Evolutionary conservation across 1,140 invertebrate genomes (phyloP).

Genomic region (Drosophila teissieri): DNA sequence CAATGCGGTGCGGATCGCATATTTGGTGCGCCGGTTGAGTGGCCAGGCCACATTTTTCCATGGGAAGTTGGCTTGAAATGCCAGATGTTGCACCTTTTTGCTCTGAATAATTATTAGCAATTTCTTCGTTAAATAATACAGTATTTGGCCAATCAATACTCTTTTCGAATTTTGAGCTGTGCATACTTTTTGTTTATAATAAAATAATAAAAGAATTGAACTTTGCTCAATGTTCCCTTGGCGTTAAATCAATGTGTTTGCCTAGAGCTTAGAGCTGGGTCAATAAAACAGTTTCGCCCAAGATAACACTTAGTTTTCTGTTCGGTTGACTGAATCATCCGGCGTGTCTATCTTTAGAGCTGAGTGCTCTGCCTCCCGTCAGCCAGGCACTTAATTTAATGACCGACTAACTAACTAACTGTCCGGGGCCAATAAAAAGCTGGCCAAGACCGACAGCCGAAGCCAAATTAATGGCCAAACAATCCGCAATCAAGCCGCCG

Average conservation of each 20-base stretch:
- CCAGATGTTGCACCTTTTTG: constrained; percentile 5
- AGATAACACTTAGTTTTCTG: constrained; percentile 7
- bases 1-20: constrained; percentile 10
- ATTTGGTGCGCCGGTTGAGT: constrained; percentile 18
- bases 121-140: background rate
- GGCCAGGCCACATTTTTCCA: constrained; percentile 8
- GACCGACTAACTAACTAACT: constrained; percentile 45
- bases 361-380: constrained; percentile 20
- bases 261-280: background rate
- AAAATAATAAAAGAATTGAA: background rate
- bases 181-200: background rate
- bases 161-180: no score
- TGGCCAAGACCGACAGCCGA: constrained; percentile 17
- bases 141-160: background rate
- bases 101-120: background rate
- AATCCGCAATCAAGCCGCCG: constrained; percentile 43
- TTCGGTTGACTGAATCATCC: constrained; percentile 20
- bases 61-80: constrained; percentile 2
- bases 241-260: background rate
- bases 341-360: constrained; percentile 9
- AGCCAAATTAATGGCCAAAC: constrained; percentile 58
- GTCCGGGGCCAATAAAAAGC: constrained; percentile 22
- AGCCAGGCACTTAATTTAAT: constrained; percentile 72
- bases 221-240: no score
- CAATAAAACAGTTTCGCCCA: background rate